A percentile compares a stretch with the other conserved stretches of the same genome.
Conservation (phyloP, 2,113 vertebrate species). For the Cacatua alba region DNA sequence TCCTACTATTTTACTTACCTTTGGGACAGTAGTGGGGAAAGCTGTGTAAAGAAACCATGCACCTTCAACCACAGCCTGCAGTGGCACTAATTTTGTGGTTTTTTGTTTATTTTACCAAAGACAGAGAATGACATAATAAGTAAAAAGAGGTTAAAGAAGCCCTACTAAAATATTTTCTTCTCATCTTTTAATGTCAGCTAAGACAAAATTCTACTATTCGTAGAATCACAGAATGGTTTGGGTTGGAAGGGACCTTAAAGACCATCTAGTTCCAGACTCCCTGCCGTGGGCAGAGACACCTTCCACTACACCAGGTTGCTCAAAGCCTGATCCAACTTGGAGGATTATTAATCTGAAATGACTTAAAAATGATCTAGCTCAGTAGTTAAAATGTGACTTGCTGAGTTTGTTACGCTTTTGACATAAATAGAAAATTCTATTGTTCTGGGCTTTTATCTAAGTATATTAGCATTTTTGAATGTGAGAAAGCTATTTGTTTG, state of each 20-base stretch:
- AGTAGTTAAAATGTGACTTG: not conserved
- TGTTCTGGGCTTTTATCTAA: not conserved
- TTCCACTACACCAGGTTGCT: not conserved
- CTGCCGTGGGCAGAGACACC: not conserved
- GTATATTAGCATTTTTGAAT: not conserved
- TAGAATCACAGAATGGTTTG: not conserved
- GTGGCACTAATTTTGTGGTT: rapidly evolving
- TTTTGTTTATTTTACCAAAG: not conserved
- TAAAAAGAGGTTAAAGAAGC: not conserved
- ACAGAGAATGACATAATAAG: not conserved
- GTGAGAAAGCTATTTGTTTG: not conserved
- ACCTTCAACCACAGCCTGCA: not conserved
- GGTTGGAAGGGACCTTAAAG: not conserved
- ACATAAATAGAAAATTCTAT: not conserved
- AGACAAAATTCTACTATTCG: not conserved
- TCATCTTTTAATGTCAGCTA: not conserved
- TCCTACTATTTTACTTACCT: not conserved
- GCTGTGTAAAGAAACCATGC: rapidly evolving
- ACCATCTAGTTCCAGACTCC: not conserved
- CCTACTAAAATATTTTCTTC: not conserved
- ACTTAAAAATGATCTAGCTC: not conserved
- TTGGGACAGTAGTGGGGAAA: not conserved
- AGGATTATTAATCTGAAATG: not conserved
- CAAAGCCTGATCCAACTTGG: not conserved
- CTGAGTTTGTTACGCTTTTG: not conserved